Evolutionary conservation across 2,888 invertebrate species (phyloP), one percentile per base, ranked within the genome.

Genomic region (Brassicogethes aeneus): DNA sequence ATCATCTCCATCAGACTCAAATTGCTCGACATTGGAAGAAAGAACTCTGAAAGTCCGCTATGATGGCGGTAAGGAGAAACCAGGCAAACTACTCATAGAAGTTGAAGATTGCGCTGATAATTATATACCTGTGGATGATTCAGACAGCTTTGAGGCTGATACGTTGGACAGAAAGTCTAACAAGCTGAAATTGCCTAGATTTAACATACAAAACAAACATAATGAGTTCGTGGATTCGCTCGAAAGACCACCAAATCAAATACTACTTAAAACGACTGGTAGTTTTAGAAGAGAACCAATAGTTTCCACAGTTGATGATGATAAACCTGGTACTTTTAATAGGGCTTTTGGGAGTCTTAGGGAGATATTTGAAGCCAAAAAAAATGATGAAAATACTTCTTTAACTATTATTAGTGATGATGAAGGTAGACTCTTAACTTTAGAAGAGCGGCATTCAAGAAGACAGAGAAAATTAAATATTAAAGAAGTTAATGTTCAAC

Each of bases 101-200:
- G 84, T 89, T 0, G 83, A 84, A 60, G 88, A 88, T 61, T 79
- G 85, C 14, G 81, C 86, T 0, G 81, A 83, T 53, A 83, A 86
- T 57, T 83, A 83, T 50, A 77, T 82, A 3, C 77, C 76, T 56
- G 80, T 84, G 36, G 77, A 85, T 41, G 89, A 89, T 56, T 86
- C 86, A 2, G 86, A 86, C 54, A 81, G 80, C 40, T 90, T 87
- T 55, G 90, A 90, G 62, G 88, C 89, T 0, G 89, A 90, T 51
- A 90, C 90, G 0, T 70, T 90, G 41, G 90, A 90, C 57, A 73
- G 89, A 16, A 88, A 88, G 59, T 80, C 83, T 33, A 77, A 72
- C 61, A 77, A 45, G 34, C 41, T 31, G 3, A 40, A 46, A 34
- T 33, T 37, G 33, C 14, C 65, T 16, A 65, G 61, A 61, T 55